Conservation (phyloP, 1,140 invertebrate species). For the Polypedilum pembai region DNA sequence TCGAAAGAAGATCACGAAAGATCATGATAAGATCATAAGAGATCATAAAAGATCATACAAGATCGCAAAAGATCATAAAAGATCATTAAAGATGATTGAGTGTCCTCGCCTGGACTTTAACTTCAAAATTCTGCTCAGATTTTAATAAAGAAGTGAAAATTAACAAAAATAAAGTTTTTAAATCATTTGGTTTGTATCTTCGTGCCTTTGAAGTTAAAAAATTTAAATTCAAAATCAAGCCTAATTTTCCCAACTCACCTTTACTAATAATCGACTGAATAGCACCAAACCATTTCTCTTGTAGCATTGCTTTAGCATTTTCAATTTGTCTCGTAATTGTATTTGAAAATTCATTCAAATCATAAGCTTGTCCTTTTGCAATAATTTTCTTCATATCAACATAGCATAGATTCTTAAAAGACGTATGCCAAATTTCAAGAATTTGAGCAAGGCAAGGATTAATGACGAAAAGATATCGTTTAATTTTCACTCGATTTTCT, state of each 20-base stretch:
- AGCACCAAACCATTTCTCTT: conserved; percentile 53
- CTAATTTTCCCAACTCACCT: conserved; percentile 60
- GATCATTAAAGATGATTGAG: too few relatives aligned
- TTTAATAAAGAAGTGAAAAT: too few relatives aligned
- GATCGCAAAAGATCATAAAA: too few relatives aligned
- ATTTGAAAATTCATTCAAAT: conserved; percentile 52
- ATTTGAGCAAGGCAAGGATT: conserved; percentile 76
- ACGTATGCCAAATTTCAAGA: conserved; percentile 67
- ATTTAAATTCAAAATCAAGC: conserved; percentile 64
- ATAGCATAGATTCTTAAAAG: conserved; percentile 41
- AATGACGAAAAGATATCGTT: conserved; percentile 63
- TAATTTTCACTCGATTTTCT: conserved; percentile 45
- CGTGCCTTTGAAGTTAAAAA: too few relatives aligned
- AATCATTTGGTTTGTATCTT: too few relatives aligned
- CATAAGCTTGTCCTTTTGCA: conserved; percentile 49
- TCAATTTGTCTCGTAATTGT: conserved; percentile 47
- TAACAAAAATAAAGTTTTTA: too few relatives aligned
- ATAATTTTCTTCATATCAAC: conserved; percentile 49
- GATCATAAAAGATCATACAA: too few relatives aligned
- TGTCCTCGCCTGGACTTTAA: too few relatives aligned
- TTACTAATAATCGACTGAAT: conserved; percentile 56
- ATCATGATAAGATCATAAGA: too few relatives aligned
- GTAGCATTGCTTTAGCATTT: conserved; percentile 47
- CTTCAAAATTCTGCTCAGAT: too few relatives aligned
- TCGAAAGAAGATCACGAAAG: too few relatives aligned